Evolutionary conservation across 2,797 vertebrate species (phyloP).

Genomic region (Hoplostethus mediterraneus): DNA sequence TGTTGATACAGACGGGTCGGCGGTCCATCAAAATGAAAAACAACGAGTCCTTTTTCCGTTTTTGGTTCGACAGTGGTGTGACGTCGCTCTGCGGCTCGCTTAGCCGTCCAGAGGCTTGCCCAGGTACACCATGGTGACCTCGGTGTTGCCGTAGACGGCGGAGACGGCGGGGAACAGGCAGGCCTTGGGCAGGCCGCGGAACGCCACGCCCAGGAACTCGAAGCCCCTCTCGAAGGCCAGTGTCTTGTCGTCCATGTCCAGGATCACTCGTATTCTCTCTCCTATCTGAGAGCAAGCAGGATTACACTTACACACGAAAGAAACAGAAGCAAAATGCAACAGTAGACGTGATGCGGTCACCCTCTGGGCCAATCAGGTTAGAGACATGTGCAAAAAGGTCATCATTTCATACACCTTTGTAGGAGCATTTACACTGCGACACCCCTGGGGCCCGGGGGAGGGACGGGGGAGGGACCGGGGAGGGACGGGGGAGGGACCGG

Average conservation of each 20-base stretch:
- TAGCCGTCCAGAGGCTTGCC: conserved; percentile 94
- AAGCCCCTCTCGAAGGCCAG: conserved; percentile 98
- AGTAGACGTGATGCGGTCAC: too few relatives aligned
- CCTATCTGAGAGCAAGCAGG: conserved; percentile 89
- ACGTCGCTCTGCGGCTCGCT: conserved; percentile 75
- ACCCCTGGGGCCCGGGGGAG: too few relatives aligned
- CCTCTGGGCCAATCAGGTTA: not conserved
- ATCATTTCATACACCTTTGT: too few relatives aligned
- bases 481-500: too few relatives aligned
- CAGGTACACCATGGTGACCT: conserved; percentile 99
- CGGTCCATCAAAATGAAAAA: conserved; percentile 29
- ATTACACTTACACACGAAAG: not conserved
- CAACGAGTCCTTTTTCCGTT: not conserved
- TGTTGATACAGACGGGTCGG: conserved; percentile 36
- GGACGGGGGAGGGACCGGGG: too few relatives aligned
- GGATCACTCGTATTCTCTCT: conserved; percentile 98
- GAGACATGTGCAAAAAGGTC: too few relatives aligned
- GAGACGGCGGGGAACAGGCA: conserved; percentile 98
- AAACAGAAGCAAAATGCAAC: not conserved
- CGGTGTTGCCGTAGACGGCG: conserved; percentile 98
- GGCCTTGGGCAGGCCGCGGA: conserved; percentile 96
- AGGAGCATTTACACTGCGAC: too few relatives aligned
- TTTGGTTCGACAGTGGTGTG: conserved; percentile 25
- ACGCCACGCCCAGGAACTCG: conserved; percentile 97
- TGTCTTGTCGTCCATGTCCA: conserved; percentile 99